Evolutionary conservation across 2,113 vertebrate genomes (phyloP), one percentile per base, ranked within the genome.

Genomic region (Pangasianodon hypophthalmus): DNA sequence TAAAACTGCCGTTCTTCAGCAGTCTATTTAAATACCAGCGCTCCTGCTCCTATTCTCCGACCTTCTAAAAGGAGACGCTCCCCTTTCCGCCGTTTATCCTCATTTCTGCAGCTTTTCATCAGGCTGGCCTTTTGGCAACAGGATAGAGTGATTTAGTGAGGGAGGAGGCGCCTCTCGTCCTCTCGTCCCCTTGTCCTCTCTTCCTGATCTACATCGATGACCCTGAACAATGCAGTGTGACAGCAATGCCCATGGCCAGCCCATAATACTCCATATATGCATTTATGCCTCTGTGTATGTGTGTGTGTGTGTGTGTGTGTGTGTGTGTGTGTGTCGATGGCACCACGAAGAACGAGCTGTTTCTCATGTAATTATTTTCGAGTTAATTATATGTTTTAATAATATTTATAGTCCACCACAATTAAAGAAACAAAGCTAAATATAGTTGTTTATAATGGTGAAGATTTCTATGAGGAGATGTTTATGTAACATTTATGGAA

Each of bases 1-100:
- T 77, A 29, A 44, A 56, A 32, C 52, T 87, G 86, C 73, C 56
- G 7, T 56, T 54, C 50, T 75, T 32, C 54, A 21, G 13, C 32
- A 29, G 67, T 75, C 80, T 85, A 75, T 89, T 88, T 88, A 88
- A 88, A 73, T 60, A 73, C 37, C 80, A 48, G 62, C 21, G 32
- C 77, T 60, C 32, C 48, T 32, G 81, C 64, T 84, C 81, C 67
- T 88, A n/a, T 88, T 84, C 87, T 67, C 81, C 52, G 81, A 88
- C 88, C 88, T 88, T 88, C 88, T 58, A 58, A 84, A 88, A 88
- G 88, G 88, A 88, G 88, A 84, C 32, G 80, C 62, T 88, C 87
- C 87, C 50, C 32, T 71, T 84, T 69, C 67, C 26, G 46, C 58
- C 24, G 19, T 88, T 83, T 84, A 67, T 88, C 62, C 88, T 73